Evolutionary conservation across 30 jellyfish, hydroid and myxozoan genomes (phyloP).

Genomic region (Aurelia sp.): DNA sequence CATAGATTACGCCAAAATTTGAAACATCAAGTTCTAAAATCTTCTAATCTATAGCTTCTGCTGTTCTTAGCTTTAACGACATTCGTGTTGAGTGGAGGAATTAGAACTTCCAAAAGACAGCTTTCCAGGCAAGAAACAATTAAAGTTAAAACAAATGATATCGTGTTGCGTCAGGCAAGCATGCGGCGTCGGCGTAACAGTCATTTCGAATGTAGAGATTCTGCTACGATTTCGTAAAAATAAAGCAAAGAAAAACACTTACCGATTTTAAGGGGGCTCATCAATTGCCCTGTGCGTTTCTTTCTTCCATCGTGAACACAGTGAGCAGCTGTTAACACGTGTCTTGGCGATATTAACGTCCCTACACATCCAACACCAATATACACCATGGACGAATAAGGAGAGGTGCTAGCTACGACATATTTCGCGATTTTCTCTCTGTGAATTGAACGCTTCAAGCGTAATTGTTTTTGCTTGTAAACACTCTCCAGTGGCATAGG

Average conservation of each 20-base stretch:
- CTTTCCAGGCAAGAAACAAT: too few relatives aligned
- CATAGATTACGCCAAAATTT: too few relatives aligned
- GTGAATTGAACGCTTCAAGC: slow-evolving; percentile 61
- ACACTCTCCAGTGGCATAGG: slow-evolving; percentile 41
- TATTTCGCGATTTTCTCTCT: slow-evolving; percentile 41
- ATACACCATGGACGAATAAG: slow-evolving; percentile 61
- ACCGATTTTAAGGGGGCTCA: slow-evolving; percentile 55
- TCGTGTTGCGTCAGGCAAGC: too few relatives aligned
- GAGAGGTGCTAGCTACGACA: slow-evolving; percentile 27
- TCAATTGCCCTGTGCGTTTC: slow-evolving; percentile 12
- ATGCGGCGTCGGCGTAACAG: too few relatives aligned
- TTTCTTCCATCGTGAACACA: slow-evolving; percentile 69
- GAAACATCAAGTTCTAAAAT: too few relatives aligned
- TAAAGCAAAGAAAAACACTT: slow-evolving; percentile 7
- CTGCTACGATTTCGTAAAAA: not conserved
- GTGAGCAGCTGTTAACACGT: slow-evolving; percentile 78
- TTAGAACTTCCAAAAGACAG: too few relatives aligned
- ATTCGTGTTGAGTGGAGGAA: not conserved
- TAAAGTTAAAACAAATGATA: too few relatives aligned
- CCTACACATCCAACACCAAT: slow-evolving; percentile 71
- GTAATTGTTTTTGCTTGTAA: slow-evolving; percentile 11
- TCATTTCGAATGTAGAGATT: not conserved
- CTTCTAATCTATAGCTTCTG: too few relatives aligned
- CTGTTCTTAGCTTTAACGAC: not conserved
- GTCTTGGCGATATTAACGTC: slow-evolving; percentile 61